Conservation (phyloP, 2,113 vertebrate species). For the Origma solitaria region DNA sequence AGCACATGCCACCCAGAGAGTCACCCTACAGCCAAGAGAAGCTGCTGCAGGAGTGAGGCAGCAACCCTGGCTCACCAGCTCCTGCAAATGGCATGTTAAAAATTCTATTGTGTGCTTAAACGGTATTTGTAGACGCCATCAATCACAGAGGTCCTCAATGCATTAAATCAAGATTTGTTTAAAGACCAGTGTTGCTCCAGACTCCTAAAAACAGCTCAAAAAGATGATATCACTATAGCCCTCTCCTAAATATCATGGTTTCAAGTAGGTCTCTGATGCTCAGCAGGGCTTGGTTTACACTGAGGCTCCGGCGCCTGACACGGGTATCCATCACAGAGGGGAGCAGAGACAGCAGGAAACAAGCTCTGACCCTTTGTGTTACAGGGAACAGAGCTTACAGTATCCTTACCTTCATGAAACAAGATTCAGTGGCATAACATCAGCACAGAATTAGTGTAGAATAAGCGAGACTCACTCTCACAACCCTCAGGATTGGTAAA, state of each 20-base stretch:
- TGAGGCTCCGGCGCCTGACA: fast-evolving
- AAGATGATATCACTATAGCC: neutral
- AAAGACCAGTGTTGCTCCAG: neutral
- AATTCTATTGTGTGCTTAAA: neutral
- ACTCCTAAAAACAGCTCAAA: neutral
- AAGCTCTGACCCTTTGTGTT: neutral
- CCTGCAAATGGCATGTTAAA: neutral
- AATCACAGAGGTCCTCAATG: neutral
- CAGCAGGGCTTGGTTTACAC: neutral
- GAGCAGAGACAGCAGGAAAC: neutral
- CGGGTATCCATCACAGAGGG: neutral
- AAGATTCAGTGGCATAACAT: fast-evolving
- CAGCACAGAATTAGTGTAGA: fast-evolving
- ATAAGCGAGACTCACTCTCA: neutral
- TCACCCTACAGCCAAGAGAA: neutral
- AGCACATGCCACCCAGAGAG: neutral
- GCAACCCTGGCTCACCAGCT: neutral
- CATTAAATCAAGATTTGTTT: neutral
- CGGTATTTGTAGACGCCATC: conserved; percentile 6
- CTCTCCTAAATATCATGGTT: neutral
- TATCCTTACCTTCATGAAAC: neutral
- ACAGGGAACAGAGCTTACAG: neutral
- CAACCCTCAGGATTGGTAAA: neutral
- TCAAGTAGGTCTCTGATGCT: neutral
- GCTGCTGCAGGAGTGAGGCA: neutral